Percentiles rank a stretch among this genome's conserved stretches.
Conservation (phyloP, 2,797 vertebrate genomes). For the Carduelis carduelis region DNA sequence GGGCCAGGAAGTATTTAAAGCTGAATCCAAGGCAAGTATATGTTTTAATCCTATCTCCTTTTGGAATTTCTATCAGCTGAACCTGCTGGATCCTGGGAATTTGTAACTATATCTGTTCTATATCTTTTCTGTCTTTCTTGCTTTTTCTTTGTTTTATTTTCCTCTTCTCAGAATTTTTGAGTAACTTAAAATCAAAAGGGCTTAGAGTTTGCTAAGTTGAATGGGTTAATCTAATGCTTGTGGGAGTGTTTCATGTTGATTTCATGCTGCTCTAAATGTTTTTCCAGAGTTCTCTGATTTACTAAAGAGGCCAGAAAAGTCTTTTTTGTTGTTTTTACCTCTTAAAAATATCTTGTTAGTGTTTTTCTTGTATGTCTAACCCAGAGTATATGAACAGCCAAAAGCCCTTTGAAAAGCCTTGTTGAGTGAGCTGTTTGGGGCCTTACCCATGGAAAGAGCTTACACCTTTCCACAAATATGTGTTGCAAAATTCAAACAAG, state of each 20-base stretch:
- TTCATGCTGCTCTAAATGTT: background rate
- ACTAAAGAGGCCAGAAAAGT: background rate
- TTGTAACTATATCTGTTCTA: background rate
- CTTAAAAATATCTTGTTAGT: background rate
- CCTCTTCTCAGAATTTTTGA: background rate
- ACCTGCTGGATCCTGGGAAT: background rate
- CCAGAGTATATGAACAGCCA: background rate
- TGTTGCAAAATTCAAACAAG: background rate
- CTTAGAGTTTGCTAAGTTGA: background rate
- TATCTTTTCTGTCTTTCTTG: background rate
- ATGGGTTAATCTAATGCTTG: background rate
- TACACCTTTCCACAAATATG: background rate
- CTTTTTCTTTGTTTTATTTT: background rate
- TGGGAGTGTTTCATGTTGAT: background rate
- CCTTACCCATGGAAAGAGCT: background rate
- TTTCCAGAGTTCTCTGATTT: background rate
- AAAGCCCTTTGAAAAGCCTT: background rate
- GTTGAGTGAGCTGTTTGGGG: background rate
- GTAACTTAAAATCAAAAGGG: background rate
- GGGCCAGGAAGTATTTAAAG: background rate
- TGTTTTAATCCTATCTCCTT: background rate
- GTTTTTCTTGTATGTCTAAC: background rate
- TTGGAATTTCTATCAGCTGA: background rate
- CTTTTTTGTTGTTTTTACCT: background rate
- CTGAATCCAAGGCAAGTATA: rapidly evolving